Conservation (phyloP, 1,140 invertebrate genomes). For the Sitophilus oryzae region DNA sequence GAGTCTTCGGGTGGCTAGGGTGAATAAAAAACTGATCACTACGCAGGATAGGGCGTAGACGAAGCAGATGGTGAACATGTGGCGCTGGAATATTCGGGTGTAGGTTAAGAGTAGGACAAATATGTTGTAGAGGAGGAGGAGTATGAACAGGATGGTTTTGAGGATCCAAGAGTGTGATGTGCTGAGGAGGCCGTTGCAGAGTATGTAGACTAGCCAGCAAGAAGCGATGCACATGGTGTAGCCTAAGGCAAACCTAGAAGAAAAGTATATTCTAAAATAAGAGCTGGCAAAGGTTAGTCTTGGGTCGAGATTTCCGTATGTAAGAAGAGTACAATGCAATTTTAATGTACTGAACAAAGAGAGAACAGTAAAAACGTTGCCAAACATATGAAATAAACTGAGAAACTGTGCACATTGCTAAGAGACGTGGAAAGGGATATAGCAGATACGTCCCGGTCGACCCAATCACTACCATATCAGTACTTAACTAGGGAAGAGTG, state of each 20-base stretch:
- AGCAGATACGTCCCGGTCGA: no score
- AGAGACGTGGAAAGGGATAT: no score
- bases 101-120: constrained; percentile 59
- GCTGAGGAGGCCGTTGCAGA: constrained; percentile 8
- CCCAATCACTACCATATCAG: no score
- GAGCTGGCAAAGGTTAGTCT: no score
- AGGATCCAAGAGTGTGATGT: background rate
- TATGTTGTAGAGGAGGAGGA: constrained; percentile 42
- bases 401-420: no score
- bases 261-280: no score
- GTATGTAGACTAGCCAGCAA: constrained; percentile 53
- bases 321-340: no score
- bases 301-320: no score
- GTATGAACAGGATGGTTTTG: constrained; percentile 7
- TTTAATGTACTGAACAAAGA: no score
- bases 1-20: constrained; percentile 45
- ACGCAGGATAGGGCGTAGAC: constrained; percentile 60
- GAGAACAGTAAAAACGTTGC: no score
- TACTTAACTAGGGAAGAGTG: no score
- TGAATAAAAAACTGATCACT: constrained; percentile 58
- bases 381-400: no score
- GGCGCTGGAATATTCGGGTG: constrained; percentile 60
- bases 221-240: constrained; percentile 54
- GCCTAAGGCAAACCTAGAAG: constrained; percentile 52
- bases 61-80: constrained; percentile 59